phyloP scores from a whole-genome alignment of 2,888 invertebrate genomes.

The Brachyptera risi region DNA sequence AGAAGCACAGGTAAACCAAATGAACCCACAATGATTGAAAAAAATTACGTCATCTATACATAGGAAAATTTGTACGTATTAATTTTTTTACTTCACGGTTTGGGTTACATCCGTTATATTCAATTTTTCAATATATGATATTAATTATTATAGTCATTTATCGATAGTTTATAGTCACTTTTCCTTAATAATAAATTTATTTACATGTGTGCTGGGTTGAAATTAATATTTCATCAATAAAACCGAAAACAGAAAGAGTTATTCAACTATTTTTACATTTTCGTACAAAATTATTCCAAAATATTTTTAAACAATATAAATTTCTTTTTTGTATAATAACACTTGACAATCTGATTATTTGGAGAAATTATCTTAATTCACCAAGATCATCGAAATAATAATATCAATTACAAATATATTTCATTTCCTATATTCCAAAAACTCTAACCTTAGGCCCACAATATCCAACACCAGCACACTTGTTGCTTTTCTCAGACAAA shows the following conservation, averaged over 20 bases:
- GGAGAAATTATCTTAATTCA: not conserved
- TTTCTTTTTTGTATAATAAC: slow-evolving; percentile 12
- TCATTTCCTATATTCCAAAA: slow-evolving; percentile 8
- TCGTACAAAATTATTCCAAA: slow-evolving; percentile 21
- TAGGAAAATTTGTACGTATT: slow-evolving; percentile 33
- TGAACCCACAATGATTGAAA: slow-evolving; percentile 7
- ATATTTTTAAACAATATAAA: slow-evolving; percentile 19
- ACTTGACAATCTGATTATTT: not conserved
- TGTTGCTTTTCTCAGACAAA: slow-evolving; percentile 6
- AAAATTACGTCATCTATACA: slow-evolving; percentile 27
- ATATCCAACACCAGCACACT: slow-evolving; percentile 26
- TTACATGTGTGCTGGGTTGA: slow-evolving; percentile 26
- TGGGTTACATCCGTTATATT: not conserved
- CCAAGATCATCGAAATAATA: not conserved
- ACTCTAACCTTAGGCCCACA: slow-evolving; percentile 9
- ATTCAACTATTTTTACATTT: slow-evolving; percentile 14
- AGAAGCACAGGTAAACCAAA: slow-evolving; percentile 25
- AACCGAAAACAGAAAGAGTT: slow-evolving; percentile 5
- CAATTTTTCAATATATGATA: slow-evolving; percentile 11
- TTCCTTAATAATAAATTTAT: slow-evolving; percentile 20
- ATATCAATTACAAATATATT: slow-evolving; percentile 8
- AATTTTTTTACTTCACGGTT: slow-evolving; percentile 17
- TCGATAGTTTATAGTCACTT: slow-evolving; percentile 24
- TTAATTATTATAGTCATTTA: slow-evolving; percentile 18
- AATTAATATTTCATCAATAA: slow-evolving; percentile 6